These are phyloP conservation scores for Marmota monax DNA, from an alignment of 2,113 vertebrate species.

Conservation along the genomic window DNA sequence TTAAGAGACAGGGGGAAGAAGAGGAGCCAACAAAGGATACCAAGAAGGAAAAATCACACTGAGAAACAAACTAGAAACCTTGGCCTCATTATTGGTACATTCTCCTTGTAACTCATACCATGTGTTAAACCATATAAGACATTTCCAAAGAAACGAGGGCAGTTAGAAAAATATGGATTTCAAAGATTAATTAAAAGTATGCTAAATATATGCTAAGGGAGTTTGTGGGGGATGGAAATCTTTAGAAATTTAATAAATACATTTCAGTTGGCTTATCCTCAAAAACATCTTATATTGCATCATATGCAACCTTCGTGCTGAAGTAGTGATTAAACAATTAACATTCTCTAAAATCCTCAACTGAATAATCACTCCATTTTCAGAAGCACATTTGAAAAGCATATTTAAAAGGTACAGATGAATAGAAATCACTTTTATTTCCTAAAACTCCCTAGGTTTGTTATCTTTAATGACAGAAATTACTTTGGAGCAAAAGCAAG, in stretches of 20 bases:
- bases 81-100: background rate
- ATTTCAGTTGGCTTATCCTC: slow-evolving; percentile 66
- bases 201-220: slow-evolving; percentile 5
- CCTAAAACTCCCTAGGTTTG: slow-evolving; percentile 83
- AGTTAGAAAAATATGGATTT: slow-evolving; percentile 42
- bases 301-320: slow-evolving; percentile 70
- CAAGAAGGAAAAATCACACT: slow-evolving; percentile 4
- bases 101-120: background rate
- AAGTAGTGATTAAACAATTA: slow-evolving; percentile 84
- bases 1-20: slow-evolving; percentile 28
- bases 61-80: background rate
- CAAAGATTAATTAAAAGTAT: slow-evolving; percentile 45
- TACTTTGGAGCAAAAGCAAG: slow-evolving; percentile 86
- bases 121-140: slow-evolving; percentile 20
- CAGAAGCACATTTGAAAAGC: slow-evolving; percentile 71
- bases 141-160: slow-evolving; percentile 64
- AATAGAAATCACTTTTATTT: slow-evolving; percentile 83
- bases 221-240: background rate
- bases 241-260: slow-evolving; percentile 47
- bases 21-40: background rate
- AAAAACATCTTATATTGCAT: slow-evolving; percentile 65
- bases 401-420: slow-evolving; percentile 82
- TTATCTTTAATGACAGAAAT: slow-evolving; percentile 88
- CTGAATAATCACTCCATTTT: slow-evolving; percentile 62
- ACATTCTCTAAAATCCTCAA: slow-evolving; percentile 74